Evolutionary conservation across 2,888 invertebrate genomes (phyloP).

Genomic region (Coleophora flavipennella): DNA sequence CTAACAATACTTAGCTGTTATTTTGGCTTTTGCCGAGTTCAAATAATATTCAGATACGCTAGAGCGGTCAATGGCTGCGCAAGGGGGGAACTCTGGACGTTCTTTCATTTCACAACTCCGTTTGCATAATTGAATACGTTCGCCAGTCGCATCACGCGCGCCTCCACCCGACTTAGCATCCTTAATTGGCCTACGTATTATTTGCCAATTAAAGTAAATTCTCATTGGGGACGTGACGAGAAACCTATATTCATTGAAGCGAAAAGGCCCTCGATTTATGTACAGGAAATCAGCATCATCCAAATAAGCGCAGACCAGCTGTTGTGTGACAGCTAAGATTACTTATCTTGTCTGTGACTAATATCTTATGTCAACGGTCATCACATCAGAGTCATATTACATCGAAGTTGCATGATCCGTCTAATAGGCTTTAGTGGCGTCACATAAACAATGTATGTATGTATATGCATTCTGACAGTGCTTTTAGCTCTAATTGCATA

Average conservation of each 20-base stretch:
- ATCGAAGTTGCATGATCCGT: slow-evolving; percentile 8
- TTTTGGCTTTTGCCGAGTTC: too few species aligned
- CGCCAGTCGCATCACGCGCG: slow-evolving; percentile 66
- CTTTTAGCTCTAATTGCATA: not conserved
- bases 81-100: slow-evolving; percentile 33
- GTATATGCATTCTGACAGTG: not conserved
- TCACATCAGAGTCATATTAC: slow-evolving; percentile 26
- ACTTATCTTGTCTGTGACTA: not conserved
- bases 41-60: slow-evolving; percentile 10
- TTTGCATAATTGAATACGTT: slow-evolving; percentile 70
- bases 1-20: too few species aligned
- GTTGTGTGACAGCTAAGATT: too few species aligned
- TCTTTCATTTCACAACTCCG: slow-evolving; percentile 59
- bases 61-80: slow-evolving; percentile 36
- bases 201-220: slow-evolving; percentile 74
- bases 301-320: slow-evolving; percentile 28
- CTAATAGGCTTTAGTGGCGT: slow-evolving; percentile 22
- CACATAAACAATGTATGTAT: slow-evolving; percentile 23
- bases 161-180: slow-evolving; percentile 68
- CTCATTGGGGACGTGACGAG: slow-evolving; percentile 66
- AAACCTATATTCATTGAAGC: slow-evolving; percentile 54
- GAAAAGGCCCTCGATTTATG: slow-evolving; percentile 31
- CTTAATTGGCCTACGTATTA: slow-evolving; percentile 73
- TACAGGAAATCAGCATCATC: slow-evolving; percentile 23
- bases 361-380: slow-evolving; percentile 21